Percentiles rank a stretch among this genome's conserved stretches.
Conservation (phyloP, 2,888 invertebrate species). For the Pediacus dermestoides region DNA sequence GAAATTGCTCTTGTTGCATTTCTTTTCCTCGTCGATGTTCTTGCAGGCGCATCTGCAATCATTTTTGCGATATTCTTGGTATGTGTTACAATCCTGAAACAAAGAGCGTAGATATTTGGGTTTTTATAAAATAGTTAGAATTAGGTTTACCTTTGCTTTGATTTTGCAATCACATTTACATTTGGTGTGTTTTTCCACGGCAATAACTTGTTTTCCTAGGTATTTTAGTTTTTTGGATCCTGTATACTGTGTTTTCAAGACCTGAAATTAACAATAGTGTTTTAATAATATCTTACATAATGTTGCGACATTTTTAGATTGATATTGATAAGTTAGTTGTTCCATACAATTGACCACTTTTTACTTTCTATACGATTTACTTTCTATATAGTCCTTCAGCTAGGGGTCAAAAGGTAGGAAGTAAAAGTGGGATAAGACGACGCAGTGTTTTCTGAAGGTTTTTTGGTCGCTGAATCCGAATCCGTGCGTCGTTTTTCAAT, state of each 20-base stretch:
- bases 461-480: too few species aligned
- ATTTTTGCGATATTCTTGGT: constrained; percentile 56
- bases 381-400: too few species aligned
- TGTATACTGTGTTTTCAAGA: constrained; percentile 50
- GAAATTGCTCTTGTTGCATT: constrained; percentile 53
- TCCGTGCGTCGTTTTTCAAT: too few species aligned
- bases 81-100: constrained; percentile 57
- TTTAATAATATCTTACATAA: too few species aligned
- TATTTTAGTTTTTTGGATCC: constrained; percentile 45
- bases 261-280: constrained; percentile 39
- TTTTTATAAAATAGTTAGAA: constrained; percentile 8
- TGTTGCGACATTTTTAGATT: too few species aligned
- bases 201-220: constrained; percentile 51
- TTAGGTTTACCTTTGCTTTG: constrained; percentile 52
- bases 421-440: too few species aligned
- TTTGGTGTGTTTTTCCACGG: constrained; percentile 58
- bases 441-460: too few species aligned
- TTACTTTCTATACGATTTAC: too few species aligned
- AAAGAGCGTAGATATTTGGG: not conserved
- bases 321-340: too few species aligned
- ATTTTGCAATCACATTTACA: constrained; percentile 62
- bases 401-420: too few species aligned
- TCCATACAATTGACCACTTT: too few species aligned
- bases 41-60: constrained; percentile 61
- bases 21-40: constrained; percentile 58